Base-by-base conservation (phyloP, 1,140 invertebrate species). In the Pectinophora gossypiella region DNA sequence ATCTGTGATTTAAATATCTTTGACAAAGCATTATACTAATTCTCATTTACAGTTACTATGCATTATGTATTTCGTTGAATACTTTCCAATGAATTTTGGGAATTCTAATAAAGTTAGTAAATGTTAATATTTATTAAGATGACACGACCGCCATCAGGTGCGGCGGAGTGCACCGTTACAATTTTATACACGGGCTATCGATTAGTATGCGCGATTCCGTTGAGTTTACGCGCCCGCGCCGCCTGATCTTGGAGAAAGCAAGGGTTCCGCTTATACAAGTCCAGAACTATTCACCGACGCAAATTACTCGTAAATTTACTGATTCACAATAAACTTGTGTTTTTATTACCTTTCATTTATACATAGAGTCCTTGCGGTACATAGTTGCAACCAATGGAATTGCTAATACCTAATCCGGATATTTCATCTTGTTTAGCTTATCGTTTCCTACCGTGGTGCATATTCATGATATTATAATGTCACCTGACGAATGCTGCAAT, bases 51-150 rank as follows among this genome's bases (percentile, higher is more conserved):
- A 63, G 68, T 69, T 68, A 64, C 35, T 40, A 79, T 75, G 62
- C 65, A 66, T 76, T 80, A 73, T 76, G 63, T 71, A 80, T 79
- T 71, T 68, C 58, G 58, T 68, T 68, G 75, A 72, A 68, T 61
- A 40, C 12, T 15, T 7, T 21, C 55, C 57, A 62, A 61, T 53
- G 48, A 59, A 51, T 68, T 57, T 55, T 51, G 54, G 68, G 72
- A 78, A 79, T 80, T 81, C 69, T 71, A 68, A 76, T 83, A 81
- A 78, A 81, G 68, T 62, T n/a, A 69, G 68, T 75, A 78, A 77
- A 84, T 73, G 60, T 76, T 73, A 60, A 68, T 76, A 68, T 78
- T 74, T 78, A 80, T 81, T 74, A 78, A 70, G 60, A 59, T 52
- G 63, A 59, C 72, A 57, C 55, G 59, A 73, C 66, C 60, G 59